Evolutionary conservation across 2,113 vertebrate species (phyloP).

Genomic region (Capreolus pygargus): DNA sequence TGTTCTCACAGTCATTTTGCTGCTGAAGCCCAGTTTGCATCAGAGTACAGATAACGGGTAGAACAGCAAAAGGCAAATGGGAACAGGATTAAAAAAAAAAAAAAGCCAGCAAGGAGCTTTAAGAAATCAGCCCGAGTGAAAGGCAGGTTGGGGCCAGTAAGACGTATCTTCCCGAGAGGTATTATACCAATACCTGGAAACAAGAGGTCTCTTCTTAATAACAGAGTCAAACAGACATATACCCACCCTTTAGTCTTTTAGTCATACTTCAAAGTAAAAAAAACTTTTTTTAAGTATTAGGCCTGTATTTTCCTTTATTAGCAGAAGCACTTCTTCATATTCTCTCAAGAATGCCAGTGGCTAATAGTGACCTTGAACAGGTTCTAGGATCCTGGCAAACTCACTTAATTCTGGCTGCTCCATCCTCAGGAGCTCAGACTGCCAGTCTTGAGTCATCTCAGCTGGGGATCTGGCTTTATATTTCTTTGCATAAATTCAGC

Average conservation of each 20-base stretch:
- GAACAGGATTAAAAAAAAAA: background rate
- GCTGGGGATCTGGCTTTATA: background rate
- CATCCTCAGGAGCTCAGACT: background rate
- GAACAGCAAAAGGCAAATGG: background rate
- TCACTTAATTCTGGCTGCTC: background rate
- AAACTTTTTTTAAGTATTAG: background rate
- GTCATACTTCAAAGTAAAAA: background rate
- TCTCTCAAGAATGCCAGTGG: background rate
- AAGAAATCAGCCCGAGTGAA: background rate
- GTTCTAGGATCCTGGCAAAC: background rate
- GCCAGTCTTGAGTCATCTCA: background rate
- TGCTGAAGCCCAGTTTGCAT: background rate
- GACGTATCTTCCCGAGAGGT: background rate
- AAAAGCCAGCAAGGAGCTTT: background rate
- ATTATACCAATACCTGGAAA: background rate
- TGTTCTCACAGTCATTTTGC: background rate
- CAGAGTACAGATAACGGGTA: background rate
- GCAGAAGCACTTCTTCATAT: background rate
- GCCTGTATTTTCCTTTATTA: background rate
- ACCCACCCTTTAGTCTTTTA: background rate
- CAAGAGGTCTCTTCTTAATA: background rate
- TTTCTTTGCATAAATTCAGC: background rate
- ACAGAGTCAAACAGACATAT: background rate
- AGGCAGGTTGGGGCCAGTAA: background rate
- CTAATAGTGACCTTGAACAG: background rate